Base-by-base conservation (phyloP, 2,888 invertebrate genomes). In the Muscina levida region DNA sequence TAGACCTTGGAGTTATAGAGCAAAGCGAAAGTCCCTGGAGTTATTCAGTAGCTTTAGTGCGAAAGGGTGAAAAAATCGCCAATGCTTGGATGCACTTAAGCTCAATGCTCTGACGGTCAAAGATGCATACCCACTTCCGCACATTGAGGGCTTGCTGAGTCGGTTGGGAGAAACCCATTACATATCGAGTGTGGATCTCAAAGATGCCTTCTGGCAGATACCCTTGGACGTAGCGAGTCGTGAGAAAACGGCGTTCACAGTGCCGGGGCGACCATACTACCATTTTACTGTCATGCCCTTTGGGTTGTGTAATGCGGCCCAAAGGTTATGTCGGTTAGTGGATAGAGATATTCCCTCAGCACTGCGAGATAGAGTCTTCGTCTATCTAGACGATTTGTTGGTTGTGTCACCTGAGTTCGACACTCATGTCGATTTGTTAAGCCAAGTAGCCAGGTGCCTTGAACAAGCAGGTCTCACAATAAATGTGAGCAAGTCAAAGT, bases 1-100 rank as follows among this genome's bases (percentile, higher is more conserved):
- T 88, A 5, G 62, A 42, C 2, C 59, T 83, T 1, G 85, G 82
- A 3, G 82, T 88, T 0, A 82, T 88, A 1, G 86, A 87, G 42
- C 82, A 77, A n/a, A 85, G 3, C 53, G 39, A 24, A 74, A 67
- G n/a, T n/a, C n/a, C n/a, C n/a, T n/a, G n/a, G n/a, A n/a, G n/a
- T n/a, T n/a, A n/a, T n/a, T n/a, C n/a, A n/a, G n/a, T n/a, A n/a
- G n/a, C n/a, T n/a, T n/a, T n/a, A n/a, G n/a, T n/a, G n/a, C n/a
- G n/a, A n/a, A n/a, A n/a, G n/a, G n/a, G n/a, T n/a, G n/a, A n/a
- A n/a, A n/a, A n/a, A n/a, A n/a, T n/a, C n/a, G n/a, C n/a, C n/a
- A n/a, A n/a, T n/a, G n/a, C n/a, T n/a, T n/a, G n/a, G n/a, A n/a
- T n/a, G n/a, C n/a, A n/a, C n/a, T n/a, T n/a, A n/a, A n/a, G n/a